Base-by-base conservation (phyloP, 2,113 vertebrate species). In the Progne subis region DNA sequence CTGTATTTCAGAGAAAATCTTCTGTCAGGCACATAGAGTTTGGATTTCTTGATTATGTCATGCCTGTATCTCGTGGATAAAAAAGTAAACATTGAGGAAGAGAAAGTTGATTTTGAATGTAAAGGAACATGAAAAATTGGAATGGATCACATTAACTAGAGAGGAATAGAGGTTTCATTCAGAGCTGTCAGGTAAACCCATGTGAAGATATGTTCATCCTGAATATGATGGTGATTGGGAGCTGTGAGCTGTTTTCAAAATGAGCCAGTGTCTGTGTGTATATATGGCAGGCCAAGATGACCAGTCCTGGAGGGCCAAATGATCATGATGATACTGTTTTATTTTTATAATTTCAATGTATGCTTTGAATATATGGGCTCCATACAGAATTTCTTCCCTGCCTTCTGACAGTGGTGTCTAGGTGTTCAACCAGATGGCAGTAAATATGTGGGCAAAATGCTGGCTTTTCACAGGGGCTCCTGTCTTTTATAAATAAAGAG, bases 1-100 rank as follows among this genome's bases (percentile, higher is more conserved):
- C 85, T 83, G 68, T 95, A 92, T 93, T 97, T 94, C 72, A 88
- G 88, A 88, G 75, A 91, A 93, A 93, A 94, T 86, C 82, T 95
- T 94, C 63, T 78, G 64, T 81, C 76, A n/a, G 76, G 34, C 1
- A 2, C 88, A 68, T 18, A 18, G n/a, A 74, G 59, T 74, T 86
- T 96, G 85, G 75, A 67, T 88, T 91, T 90, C 79, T 93, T 92
- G 78, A 80, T 88, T 95, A 68, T 83, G 52, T 74, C 85, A 86
- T 81, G 34, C 26, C 46, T 65, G 31, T 47, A 31, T 77, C 70
- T 96, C 0, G 0, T 60, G 68, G 85, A 18, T 59, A 74, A 65
- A 87, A 82, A 88, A 55, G 21, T 29, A 86, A 79, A 87, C 15
- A 44, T 9, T 67, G 34, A 68, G 61, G 84, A 93, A 56, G 46